Conservation (phyloP, 2,888 invertebrate genomes). For the Ischnus inquisitorius region DNA sequence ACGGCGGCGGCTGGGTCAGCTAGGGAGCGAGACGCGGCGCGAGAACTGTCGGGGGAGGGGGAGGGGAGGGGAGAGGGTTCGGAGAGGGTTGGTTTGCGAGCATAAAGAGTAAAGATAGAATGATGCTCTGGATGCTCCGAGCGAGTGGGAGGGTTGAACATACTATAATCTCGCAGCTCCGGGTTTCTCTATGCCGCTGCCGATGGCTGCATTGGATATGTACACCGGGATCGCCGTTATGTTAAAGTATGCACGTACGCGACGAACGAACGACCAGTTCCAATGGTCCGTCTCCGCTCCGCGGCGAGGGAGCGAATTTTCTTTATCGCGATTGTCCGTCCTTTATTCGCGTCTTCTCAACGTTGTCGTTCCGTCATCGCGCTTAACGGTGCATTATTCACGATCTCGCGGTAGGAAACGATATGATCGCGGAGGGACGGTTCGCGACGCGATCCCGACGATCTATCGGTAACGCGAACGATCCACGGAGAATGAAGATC, state of each 20-base stretch:
- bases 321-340: constrained; percentile 37
- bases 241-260: constrained; percentile 79
- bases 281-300: constrained; percentile 78
- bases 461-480: constrained; percentile 24
- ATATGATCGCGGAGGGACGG: constrained; percentile 47
- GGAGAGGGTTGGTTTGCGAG: constrained; percentile 48
- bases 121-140: constrained; percentile 49
- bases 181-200: constrained; percentile 25
- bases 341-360: constrained; percentile 30
- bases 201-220: constrained; percentile 66
- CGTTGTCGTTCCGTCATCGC: constrained; percentile 18
- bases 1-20: constrained; percentile 73
- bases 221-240: constrained; percentile 71
- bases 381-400: background rate
- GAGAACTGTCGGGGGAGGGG: constrained; percentile 39
- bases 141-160: constrained; percentile 34
- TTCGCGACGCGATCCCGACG: background rate
- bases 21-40: constrained; percentile 36
- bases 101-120: constrained; percentile 69
- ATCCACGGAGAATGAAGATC: constrained; percentile 25
- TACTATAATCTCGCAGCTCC: constrained; percentile 19
- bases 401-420: constrained; percentile 20
- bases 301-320: constrained; percentile 68
- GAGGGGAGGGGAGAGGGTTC: constrained; percentile 64
- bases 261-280: constrained; percentile 73